These are phyloP conservation scores for Rhinopomastus cyanomelas DNA, from an alignment of 2,113 vertebrate species.

Conservation along the genomic window DNA sequence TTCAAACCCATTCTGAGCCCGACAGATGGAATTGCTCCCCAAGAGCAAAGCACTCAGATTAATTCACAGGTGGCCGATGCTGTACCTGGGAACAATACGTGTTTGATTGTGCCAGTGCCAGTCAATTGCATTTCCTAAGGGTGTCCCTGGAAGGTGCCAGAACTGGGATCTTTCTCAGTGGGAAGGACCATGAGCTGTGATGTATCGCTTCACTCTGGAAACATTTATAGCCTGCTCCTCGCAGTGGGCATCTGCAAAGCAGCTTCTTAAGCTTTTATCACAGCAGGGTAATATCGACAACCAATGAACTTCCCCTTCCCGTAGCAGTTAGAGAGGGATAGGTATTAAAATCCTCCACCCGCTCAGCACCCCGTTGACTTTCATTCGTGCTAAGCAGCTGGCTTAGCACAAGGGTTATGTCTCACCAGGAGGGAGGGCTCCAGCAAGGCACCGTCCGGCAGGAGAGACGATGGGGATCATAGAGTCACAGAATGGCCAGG, in stretches of 20 bases:
- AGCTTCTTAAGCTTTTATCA: slow-evolving; percentile 67
- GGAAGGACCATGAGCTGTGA: neutral
- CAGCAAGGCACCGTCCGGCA: fast-evolving
- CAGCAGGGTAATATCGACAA: slow-evolving; percentile 46
- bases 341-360: slow-evolving; percentile 14
- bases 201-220: neutral
- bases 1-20: neutral
- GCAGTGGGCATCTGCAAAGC: slow-evolving; percentile 45
- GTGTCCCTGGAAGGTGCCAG: neutral
- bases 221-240: slow-evolving; percentile 7
- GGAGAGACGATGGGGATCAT: fast-evolving
- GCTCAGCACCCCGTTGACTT: neutral
- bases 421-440: neutral
- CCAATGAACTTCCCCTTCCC: slow-evolving; percentile 25
- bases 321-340: neutral
- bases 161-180: neutral
- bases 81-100: neutral
- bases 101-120: neutral
- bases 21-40: neutral
- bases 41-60: neutral
- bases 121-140: neutral
- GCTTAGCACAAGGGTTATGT: neutral
- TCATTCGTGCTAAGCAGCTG: neutral
- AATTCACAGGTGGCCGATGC: neutral
- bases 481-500: too few species aligned